phyloP scores from a whole-genome alignment of 1,140 invertebrate species.

The Drosophila sechellia region DNA sequence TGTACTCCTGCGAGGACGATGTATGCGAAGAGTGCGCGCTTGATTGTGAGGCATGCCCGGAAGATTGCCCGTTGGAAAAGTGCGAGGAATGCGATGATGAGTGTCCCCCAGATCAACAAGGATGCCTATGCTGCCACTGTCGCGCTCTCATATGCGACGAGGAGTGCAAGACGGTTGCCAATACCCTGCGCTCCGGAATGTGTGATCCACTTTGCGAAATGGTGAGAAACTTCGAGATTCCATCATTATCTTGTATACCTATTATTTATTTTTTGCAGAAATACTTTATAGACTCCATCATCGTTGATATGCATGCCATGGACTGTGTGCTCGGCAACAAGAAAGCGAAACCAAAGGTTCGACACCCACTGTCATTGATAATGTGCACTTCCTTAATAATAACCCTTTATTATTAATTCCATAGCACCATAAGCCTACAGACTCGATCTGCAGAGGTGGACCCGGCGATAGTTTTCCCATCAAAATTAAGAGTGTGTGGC shows the following conservation, averaged over 20 bases:
- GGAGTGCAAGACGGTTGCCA: conserved; percentile 59
- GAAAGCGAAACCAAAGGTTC: conserved; percentile 60
- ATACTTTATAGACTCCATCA: conserved; percentile 79
- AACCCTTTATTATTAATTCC: neutral
- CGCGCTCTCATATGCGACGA: conserved; percentile 60
- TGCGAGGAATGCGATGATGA: neutral
- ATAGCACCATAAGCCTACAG: conserved; percentile 20
- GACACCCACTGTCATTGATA: neutral
- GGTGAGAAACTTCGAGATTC: conserved; percentile 26
- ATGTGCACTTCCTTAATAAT: neutral
- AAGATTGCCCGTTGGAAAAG: neutral
- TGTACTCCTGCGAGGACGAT: conserved; percentile 6
- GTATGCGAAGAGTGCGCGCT: neutral
- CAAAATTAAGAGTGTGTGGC: conserved; percentile 59
- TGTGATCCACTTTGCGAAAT: conserved; percentile 63
- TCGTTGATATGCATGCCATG: conserved; percentile 75
- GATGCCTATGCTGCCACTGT: conserved; percentile 68
- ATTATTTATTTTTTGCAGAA: conserved; percentile 43
- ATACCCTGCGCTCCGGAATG: conserved; percentile 47
- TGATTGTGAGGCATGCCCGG: neutral
- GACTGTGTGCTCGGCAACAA: conserved; percentile 66
- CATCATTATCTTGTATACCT: neutral
- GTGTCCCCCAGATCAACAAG: neutral
- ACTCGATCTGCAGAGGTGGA: conserved; percentile 5
- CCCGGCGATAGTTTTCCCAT: conserved; percentile 66